Evolutionary conservation across 2,113 vertebrate species (phyloP).

Genomic region (Pristiophorus japonicus): DNA sequence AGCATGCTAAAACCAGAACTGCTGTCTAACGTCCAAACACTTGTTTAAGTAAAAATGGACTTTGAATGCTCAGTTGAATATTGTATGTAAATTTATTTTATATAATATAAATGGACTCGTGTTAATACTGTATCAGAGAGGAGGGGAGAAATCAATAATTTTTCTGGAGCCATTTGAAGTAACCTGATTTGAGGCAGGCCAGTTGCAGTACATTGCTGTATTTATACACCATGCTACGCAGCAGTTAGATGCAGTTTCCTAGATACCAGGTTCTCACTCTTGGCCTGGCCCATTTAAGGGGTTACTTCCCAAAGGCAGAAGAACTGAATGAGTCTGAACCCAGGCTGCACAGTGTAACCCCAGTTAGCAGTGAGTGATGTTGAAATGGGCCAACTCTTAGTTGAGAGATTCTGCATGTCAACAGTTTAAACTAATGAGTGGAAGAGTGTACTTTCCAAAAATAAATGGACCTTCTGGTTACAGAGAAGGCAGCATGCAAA

Average conservation of each 20-base stretch:
- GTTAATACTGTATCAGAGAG: not conserved
- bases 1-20: constrained; percentile 65
- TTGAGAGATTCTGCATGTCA: not conserved
- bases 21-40: constrained; percentile 56
- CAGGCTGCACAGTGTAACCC: not conserved
- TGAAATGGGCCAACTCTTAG: not conserved
- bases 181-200: not conserved
- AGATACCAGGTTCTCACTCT: too few species aligned
- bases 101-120: not conserved
- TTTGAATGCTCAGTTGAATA: not conserved
- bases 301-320: not conserved
- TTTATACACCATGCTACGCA: not conserved
- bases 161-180: not conserved
- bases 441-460: not conserved
- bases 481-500: not conserved
- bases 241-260: not conserved
- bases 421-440: not conserved
- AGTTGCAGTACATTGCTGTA: not conserved
- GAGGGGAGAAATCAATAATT: not conserved
- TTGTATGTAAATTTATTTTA: constrained; percentile 30
- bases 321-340: not conserved
- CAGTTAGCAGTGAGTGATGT: not conserved
- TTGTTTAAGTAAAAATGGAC: constrained; percentile 66
- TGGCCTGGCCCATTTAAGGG: not conserved
- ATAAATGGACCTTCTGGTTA: not conserved